These are phyloP conservation scores for Drosophila greeni DNA, from an alignment of 2,888 invertebrate species.

Conservation along the genomic window DNA sequence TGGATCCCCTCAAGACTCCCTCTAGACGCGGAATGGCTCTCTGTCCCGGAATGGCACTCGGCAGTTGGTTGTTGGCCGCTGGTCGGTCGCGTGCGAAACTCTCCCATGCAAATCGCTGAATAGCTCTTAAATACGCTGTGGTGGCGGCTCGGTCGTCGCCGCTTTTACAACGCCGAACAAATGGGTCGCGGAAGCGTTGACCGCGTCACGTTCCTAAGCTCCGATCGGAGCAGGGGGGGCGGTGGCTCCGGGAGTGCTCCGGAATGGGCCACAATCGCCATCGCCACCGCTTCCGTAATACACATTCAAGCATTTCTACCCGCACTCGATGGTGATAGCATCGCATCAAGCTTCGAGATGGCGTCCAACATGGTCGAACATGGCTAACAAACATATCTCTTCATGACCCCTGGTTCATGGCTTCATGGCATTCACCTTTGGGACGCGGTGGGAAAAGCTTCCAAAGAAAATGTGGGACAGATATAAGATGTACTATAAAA, in stretches of 20 bases:
- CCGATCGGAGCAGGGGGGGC: not conserved
- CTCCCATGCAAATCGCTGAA: conserved; percentile 65
- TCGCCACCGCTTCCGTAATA: conserved; percentile 56
- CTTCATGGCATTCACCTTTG: conserved; percentile 12
- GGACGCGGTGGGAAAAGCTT: not conserved
- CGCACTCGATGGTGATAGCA: conserved; percentile 38
- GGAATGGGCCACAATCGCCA: conserved; percentile 19
- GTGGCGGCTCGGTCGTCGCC: conserved; percentile 33
- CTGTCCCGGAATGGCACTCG: conserved; percentile 33
- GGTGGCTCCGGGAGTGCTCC: conserved; percentile 3
- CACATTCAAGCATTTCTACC: conserved; percentile 57
- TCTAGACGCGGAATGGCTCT: conserved; percentile 7
- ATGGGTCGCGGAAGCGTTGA: conserved; percentile 70
- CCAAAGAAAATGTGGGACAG: not conserved
- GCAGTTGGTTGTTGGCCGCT: conserved; percentile 31
- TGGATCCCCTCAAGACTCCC: conserved; percentile 6
- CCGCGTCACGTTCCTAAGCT: conserved; percentile 59
- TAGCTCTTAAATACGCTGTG: conserved; percentile 72
- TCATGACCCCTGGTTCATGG: conserved; percentile 7
- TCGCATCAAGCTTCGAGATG: not conserved
- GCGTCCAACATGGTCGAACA: conserved; percentile 13
- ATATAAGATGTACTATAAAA: too few species aligned
- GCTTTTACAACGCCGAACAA: conserved; percentile 47
- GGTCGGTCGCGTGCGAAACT: conserved; percentile 68
- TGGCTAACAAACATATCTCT: conserved; percentile 20